Evolutionary conservation across 2,888 invertebrate species (phyloP).

Genomic region (Zeuzera pyrina): DNA sequence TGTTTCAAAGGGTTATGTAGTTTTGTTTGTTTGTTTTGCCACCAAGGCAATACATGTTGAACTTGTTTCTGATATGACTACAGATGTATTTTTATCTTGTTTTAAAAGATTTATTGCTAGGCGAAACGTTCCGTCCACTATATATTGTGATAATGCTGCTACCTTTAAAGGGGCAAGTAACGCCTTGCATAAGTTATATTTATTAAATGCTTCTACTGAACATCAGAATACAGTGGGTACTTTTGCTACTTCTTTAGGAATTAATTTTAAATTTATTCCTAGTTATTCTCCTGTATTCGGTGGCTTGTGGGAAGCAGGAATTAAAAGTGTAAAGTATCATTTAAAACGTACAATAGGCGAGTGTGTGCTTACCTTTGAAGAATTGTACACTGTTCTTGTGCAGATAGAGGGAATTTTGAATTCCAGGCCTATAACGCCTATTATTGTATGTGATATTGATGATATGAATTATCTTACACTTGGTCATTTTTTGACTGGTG

Average conservation of each 20-base stretch:
- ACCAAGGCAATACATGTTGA: slow-evolving; percentile 12
- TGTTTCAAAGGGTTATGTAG: too few species aligned
- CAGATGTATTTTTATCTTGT: slow-evolving; percentile 9
- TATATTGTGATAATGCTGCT: slow-evolving; percentile 11
- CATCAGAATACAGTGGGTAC: slow-evolving; percentile 5
- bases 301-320: slow-evolving; percentile 12
- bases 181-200: slow-evolving; percentile 7
- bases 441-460: slow-evolving; percentile 5
- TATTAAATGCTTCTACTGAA: slow-evolving; percentile 4
- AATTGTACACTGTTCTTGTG: slow-evolving; percentile 7
- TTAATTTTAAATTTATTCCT: slow-evolving; percentile 14
- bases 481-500: slow-evolving; percentile 13
- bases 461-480: slow-evolving; percentile 12
- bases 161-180: slow-evolving; percentile 9
- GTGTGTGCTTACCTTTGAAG: slow-evolving; percentile 9
- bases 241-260: slow-evolving; percentile 8
- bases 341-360: slow-evolving; percentile 9
- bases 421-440: slow-evolving; percentile 8
- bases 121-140: slow-evolving; percentile 7
- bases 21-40: too few species aligned
- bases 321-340: slow-evolving; percentile 10
- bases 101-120: slow-evolving; percentile 10
- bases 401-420: slow-evolving; percentile 11
- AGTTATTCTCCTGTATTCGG: slow-evolving; percentile 13
- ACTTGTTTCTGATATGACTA: slow-evolving; percentile 9